These are phyloP conservation scores for Orycteropus afer DNA, from an alignment of 2,113 vertebrate species.

Conservation along the genomic window DNA sequence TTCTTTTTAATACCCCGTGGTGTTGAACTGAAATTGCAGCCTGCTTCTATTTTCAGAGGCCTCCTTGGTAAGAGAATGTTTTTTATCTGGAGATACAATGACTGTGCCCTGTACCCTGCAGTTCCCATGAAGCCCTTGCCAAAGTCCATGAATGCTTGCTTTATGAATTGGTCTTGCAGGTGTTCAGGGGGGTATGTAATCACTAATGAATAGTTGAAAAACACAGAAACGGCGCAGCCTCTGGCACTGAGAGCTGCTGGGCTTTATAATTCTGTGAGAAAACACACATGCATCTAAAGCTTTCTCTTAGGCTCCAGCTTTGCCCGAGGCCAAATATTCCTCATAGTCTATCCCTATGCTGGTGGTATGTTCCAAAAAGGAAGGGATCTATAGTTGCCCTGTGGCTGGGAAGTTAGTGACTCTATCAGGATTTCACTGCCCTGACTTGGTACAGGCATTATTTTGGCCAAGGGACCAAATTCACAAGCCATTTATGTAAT, in stretches of 20 bases:
- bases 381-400: background rate
- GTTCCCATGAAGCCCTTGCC: slow-evolving; percentile 90
- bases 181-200: slow-evolving; percentile 88
- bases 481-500: background rate
- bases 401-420: background rate
- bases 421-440: background rate
- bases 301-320: slow-evolving; percentile 45
- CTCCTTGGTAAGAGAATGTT: slow-evolving; percentile 88
- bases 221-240: slow-evolving; percentile 81
- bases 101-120: slow-evolving; percentile 83
- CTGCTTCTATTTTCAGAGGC: slow-evolving; percentile 86
- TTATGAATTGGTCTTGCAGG: slow-evolving; percentile 89
- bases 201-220: slow-evolving; percentile 86
- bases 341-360: slow-evolving; percentile 66
- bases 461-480: background rate
- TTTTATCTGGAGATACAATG: slow-evolving; percentile 91
- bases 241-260: slow-evolving; percentile 83
- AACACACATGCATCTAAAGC: slow-evolving; percentile 69
- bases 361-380: slow-evolving; percentile 71
- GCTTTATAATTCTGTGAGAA: slow-evolving; percentile 84
- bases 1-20: slow-evolving; percentile 83
- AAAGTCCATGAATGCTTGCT: slow-evolving; percentile 89
- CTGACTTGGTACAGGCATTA: background rate
- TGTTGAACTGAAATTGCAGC: slow-evolving; percentile 83
- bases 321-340: slow-evolving; percentile 67